phyloP scores from a whole-genome alignment of 2,797 vertebrate genomes.

The Thunnus albacares region DNA sequence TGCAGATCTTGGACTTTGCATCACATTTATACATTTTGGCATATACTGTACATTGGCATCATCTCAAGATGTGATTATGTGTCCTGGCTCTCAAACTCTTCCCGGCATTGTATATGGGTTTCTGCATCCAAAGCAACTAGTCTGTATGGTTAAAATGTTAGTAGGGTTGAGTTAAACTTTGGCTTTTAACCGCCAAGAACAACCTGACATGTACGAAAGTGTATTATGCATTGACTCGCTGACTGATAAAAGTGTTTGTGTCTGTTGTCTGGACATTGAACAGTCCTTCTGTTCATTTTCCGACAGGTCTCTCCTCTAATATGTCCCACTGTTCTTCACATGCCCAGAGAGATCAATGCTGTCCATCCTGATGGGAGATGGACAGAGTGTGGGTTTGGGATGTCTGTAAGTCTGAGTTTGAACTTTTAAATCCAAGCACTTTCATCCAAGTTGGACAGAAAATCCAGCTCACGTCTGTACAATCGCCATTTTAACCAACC shows the following conservation, averaged over 20 bases:
- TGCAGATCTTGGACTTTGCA: background rate
- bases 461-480: background rate
- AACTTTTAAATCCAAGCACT: conserved; percentile 24
- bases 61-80: background rate
- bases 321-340: background rate
- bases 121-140: background rate
- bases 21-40: background rate
- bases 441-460: conserved; percentile 5
- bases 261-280: background rate
- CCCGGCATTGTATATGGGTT: background rate
- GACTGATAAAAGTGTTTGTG: background rate
- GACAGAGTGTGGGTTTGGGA: conserved; percentile 11
- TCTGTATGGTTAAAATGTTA: background rate
- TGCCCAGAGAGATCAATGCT: background rate
- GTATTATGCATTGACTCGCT: background rate
- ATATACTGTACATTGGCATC: background rate
- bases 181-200: background rate
- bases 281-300: background rate
- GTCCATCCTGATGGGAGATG: background rate
- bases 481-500: background rate
- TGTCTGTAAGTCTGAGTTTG: conserved; percentile 1
- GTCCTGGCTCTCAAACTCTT: background rate
- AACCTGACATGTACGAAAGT: background rate
- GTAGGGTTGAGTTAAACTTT: background rate
- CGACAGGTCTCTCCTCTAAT: background rate